Evolutionary conservation across 2,113 vertebrate species (phyloP), one percentile per base, ranked within the genome.

Genomic region (Chaenocephalus aceratus): DNA sequence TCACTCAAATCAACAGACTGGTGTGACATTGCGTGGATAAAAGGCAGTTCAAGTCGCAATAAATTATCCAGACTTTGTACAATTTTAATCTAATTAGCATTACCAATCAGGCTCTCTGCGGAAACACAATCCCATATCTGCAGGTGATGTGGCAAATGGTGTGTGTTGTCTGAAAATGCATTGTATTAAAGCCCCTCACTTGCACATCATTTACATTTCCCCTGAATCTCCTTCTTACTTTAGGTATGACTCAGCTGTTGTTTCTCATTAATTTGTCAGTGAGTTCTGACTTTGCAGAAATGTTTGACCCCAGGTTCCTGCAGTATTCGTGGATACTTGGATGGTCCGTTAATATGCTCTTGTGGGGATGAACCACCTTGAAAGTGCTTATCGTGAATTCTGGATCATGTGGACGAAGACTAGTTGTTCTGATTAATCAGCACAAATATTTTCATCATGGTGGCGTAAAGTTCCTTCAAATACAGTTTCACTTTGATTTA

Each of bases 261-360:
- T 67, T 71, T 23, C 52, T 88, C 63, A 85, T 91, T 90, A 87
- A 91, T 87, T 90, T 90, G 77, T 87, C 79, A 76, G 46, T 34
- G 59, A 65, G 57, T 61, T 82, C 85, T 85, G 85, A 88, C 66
- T 81, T 56, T 68, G 85, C 87, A 90, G 75, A 89, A 86, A 77
- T 48, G 1, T 23, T 5, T 71, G 79, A 82, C 64, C 62, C 57
- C 41, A 1, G 46, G 44, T 62, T 86, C 58, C 53, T n/a, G 6
- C 51, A 26, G 52, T 49, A 11, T 5, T 58, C 18, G 34, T 57
- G 62, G 49, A 77, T 65, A 72, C 54, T 76, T 76, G 16, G 23
- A 52, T 61, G 51, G 52, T 61, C 59, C 26, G 30, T 61, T 75
- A 79, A 80, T 86, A 79, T 74, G 54, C 63, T 79, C 75, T 77